These are phyloP conservation scores for Nansenia antarctica DNA, from an alignment of 2,113 vertebrate species.

Conservation along the genomic window DNA sequence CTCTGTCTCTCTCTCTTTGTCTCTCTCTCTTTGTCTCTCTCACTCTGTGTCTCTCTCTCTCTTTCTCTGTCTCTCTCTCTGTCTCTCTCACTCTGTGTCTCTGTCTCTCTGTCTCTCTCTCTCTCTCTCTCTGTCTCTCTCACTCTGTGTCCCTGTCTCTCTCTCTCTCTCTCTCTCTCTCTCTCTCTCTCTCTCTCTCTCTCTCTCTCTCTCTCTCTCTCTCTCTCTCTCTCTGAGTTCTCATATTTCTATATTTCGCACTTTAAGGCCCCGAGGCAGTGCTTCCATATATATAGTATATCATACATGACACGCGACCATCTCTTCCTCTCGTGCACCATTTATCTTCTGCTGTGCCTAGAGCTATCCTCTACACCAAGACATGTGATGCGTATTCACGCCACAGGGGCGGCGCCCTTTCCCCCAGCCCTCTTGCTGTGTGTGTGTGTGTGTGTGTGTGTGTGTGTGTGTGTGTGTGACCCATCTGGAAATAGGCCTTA, in stretches of 20 bases:
- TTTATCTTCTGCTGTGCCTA: slow-evolving; percentile 7
- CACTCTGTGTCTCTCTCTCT: too few species aligned
- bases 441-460: too few species aligned
- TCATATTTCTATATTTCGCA: slow-evolving; percentile 28
- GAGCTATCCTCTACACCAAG: background rate
- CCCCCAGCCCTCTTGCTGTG: background rate
- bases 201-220: background rate
- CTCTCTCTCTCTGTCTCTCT: background rate
- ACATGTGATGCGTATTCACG: background rate
- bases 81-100: background rate
- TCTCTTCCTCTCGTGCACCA: slow-evolving; percentile 6
- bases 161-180: background rate
- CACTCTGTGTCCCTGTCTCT: background rate
- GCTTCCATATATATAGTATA: slow-evolving; percentile 15
- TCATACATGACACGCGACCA: slow-evolving; percentile 18
- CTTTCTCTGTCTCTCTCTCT: background rate
- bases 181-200: background rate
- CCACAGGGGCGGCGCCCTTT: background rate
- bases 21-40: background rate
- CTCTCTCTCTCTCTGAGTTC: background rate
- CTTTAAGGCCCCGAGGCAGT: slow-evolving; percentile 10
- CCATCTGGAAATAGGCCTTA: background rate
- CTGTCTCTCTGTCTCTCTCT: background rate
- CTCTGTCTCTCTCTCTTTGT: background rate
- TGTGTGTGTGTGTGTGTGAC: too few species aligned